phyloP scores from a whole-genome alignment of 1,140 invertebrate species.

The Antheraea pernyi region DNA sequence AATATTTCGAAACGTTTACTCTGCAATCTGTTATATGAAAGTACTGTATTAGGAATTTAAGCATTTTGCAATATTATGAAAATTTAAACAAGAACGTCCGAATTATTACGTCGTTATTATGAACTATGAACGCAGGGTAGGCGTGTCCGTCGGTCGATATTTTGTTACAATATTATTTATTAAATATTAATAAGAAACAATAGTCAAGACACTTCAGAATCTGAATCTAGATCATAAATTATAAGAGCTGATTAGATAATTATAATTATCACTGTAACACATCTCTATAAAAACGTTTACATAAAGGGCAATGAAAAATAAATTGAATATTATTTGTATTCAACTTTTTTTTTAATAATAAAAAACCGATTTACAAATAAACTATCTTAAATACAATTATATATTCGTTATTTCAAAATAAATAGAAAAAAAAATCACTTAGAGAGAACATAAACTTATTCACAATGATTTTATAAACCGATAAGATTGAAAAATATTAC shows the following conservation, averaged over 20 bases:
- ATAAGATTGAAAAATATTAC: too few relatives aligned
- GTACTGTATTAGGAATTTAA: background rate
- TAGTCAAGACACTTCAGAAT: background rate
- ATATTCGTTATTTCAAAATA: too few relatives aligned
- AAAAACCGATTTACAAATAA: too few relatives aligned
- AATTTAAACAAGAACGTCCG: background rate
- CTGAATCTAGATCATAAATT: background rate
- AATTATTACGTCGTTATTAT: background rate
- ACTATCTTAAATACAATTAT: too few relatives aligned
- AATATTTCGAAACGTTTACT: background rate
- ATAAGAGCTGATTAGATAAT: background rate
- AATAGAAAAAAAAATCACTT: too few relatives aligned
- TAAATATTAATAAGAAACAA: background rate
- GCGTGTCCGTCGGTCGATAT: background rate
- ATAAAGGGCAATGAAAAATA: background rate
- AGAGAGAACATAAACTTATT: too few relatives aligned
- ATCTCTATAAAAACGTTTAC: background rate
- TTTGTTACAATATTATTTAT: background rate
- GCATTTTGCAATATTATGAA: background rate
- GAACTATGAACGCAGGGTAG: background rate
- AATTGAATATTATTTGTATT: background rate
- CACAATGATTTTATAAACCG: too few relatives aligned
- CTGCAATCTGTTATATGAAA: background rate
- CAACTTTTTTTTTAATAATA: too few relatives aligned
- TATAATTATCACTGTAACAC: background rate